A percentile compares a stretch with the other conserved stretches of the same genome.
phyloP scores from a whole-genome alignment of 2,888 invertebrate genomes.

The Pseudococcus longispinus region DNA sequence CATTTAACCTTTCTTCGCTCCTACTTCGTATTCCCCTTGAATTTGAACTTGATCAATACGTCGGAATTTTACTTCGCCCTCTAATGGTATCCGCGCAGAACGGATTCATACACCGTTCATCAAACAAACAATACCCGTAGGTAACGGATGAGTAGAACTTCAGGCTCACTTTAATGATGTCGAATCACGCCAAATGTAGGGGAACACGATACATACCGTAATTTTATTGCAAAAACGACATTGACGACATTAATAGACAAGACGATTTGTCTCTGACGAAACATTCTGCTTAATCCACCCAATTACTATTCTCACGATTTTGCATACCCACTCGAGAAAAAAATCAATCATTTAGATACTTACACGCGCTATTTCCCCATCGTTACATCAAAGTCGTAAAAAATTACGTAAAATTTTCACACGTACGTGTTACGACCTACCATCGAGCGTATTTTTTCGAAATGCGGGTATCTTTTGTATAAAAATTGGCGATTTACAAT shows the following conservation, averaged over 20 bases:
- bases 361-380: not conserved
- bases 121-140: not conserved
- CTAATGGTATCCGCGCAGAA: not conserved
- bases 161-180: not conserved
- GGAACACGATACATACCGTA: not conserved
- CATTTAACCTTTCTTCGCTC: not conserved
- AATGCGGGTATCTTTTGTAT: not conserved
- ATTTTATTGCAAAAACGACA: slow-evolving; percentile 8
- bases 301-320: not conserved
- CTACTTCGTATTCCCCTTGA: not conserved
- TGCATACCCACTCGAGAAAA: not conserved
- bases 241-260: not conserved
- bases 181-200: not conserved
- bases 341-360: not conserved
- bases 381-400: not conserved
- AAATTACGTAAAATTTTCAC: not conserved
- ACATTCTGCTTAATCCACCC: not conserved
- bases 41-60: not conserved
- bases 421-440: not conserved
- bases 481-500: slow-evolving; percentile 16
- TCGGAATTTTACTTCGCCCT: not conserved
- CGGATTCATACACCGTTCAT: not conserved
- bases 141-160: not conserved
- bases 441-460: not conserved
- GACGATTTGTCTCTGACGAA: not conserved